Evolutionary conservation across 2,888 invertebrate species (phyloP), one percentile per base, ranked within the genome.

Genomic region (Nomada lathburiana): DNA sequence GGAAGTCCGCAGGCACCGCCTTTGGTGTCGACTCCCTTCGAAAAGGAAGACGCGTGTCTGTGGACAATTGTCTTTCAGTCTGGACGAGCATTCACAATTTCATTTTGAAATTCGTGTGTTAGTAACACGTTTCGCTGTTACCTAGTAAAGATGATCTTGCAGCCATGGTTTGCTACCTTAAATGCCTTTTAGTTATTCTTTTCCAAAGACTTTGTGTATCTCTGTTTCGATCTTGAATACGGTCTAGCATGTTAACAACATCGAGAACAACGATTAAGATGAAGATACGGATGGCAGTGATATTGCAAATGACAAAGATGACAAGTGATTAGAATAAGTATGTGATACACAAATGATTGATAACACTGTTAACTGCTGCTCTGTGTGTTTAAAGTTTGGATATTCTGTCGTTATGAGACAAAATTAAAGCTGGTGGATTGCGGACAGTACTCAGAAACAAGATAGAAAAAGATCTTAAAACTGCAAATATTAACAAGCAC

Each of bases 81-180:
- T 7, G 36, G 36, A 36, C 7, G 36, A 36, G 36, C 20, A 9
- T 20, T 57, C 11, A 23, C 52, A 16, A 67, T 42, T n/a, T 26
- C 13, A 62, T 53, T 50, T 42, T 50, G 42, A 55, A 70, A 73
- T 67, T 13, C 11, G 50, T 20, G 42, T 13, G 20, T 44, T 62
- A n/a, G 62, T 20, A 52, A 59, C 26, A 52, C 7, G 44, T 26
- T 65, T 42, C 7, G 36, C 60, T 70, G 68, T 64, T 76, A 77
- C 64, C 67, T 70, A 60, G 55, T 67, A 86, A 84, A 93, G 93
- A 93, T 93, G 93, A 93, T 93, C 92, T 84, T 92, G 93, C 91
- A 93, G 93, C 93, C 93, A 93, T 93, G 93, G 93, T 91, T 60
- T 23, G 23, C 20, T 57, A n/a, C 11, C n/a, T 23, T 44, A 57